Conservation (phyloP, 2,888 invertebrate genomes). For the Diarsia rubi region DNA sequence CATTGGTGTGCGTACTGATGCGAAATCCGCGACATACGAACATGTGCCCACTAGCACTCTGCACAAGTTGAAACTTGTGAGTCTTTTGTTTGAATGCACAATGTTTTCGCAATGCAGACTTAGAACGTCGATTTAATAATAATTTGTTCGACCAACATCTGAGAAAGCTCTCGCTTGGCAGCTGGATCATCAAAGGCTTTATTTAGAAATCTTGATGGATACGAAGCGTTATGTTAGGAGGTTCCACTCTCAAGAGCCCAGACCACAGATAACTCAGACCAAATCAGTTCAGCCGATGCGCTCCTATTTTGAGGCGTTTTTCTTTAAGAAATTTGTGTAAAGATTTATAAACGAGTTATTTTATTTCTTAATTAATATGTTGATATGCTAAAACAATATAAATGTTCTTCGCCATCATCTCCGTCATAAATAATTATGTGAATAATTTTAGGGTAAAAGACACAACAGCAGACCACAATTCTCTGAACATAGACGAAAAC, state of each 20-base stretch:
- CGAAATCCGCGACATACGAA: neutral
- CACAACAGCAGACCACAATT: conserved; percentile 72
- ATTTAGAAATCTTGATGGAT: too few species aligned
- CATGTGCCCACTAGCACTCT: neutral
- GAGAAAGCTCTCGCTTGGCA: too few species aligned
- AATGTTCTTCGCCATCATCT: neutral
- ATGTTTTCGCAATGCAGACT: neutral
- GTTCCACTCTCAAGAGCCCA: too few species aligned
- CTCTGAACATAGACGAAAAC: conserved; percentile 80
- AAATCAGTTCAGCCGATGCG: too few species aligned
- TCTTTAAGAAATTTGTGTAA: too few species aligned
- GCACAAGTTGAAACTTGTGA: neutral
- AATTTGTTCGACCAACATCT: too few species aligned
- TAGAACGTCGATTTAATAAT: neutral
- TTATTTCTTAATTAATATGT: too few species aligned
- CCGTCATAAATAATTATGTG: neutral
- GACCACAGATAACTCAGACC: too few species aligned
- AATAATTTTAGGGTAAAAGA: conserved; percentile 83
- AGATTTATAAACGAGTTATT: too few species aligned
- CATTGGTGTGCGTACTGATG: neutral
- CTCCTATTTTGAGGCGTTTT: too few species aligned
- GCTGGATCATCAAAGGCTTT: too few species aligned
- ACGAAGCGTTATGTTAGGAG: too few species aligned
- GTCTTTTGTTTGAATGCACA: neutral
- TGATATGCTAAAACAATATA: neutral